Percentiles rank a stretch among this genome's conserved stretches.
These are phyloP conservation scores for Pocillopora verrucosa DNA, from an alignment of 64 coral and sea anemone species.

Conservation along the genomic window DNA sequence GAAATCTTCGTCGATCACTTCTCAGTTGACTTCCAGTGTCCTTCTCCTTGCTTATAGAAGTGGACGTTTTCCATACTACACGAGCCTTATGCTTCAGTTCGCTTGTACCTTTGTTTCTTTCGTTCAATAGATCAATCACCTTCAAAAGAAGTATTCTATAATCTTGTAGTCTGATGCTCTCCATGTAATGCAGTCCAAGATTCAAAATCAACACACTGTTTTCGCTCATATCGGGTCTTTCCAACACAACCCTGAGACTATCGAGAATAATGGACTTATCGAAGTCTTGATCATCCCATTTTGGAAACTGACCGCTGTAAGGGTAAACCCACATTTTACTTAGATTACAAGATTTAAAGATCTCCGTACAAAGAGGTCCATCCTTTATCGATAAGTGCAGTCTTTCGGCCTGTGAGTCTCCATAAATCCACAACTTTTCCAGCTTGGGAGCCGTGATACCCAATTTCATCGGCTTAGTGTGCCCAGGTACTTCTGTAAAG, in stretches of 20 bases:
- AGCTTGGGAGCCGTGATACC: neutral
- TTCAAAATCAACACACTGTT: constrained; percentile 89
- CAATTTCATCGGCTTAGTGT: neutral
- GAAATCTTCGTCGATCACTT: constrained; percentile 76
- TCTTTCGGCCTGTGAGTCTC: constrained; percentile 88
- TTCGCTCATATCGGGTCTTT: constrained; percentile 62
- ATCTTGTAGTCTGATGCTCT: constrained; percentile 44
- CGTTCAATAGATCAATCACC: constrained; percentile 55
- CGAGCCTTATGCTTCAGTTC: constrained; percentile 43
- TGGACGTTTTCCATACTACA: constrained; percentile 90
- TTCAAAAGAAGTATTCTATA: constrained; percentile 64
- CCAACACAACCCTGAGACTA: constrained; percentile 47
- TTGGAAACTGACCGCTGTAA: constrained; percentile 32
- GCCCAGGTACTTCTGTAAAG: neutral
- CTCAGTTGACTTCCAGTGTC: constrained; percentile 56
- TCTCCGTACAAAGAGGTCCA: constrained; percentile 53
- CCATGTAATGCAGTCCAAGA: constrained; percentile 82
- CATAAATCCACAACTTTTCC: constrained; percentile 69
- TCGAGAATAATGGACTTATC: constrained; percentile 48
- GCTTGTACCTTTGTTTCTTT: neutral
- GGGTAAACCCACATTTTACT: constrained; percentile 86
- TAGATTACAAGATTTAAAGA: constrained; percentile 78
- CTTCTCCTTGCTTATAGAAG: constrained; percentile 85
- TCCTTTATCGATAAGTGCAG: constrained; percentile 46
- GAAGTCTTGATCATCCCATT: constrained; percentile 78